Conservation (phyloP, 2,888 invertebrate genomes). For the Tanytarsus gracilentus region DNA sequence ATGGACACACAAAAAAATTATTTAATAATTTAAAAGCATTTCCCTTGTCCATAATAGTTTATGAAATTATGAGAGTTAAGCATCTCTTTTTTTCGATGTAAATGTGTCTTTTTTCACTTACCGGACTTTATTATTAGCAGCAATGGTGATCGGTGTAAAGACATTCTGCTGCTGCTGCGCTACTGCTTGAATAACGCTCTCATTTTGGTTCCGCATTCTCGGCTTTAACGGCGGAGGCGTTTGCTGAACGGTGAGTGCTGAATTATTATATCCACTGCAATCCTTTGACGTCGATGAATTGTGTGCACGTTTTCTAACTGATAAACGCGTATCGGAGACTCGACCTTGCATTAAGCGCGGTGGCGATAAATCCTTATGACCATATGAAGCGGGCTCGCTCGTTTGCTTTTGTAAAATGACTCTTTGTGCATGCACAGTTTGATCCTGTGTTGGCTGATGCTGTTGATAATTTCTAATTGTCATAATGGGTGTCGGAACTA, state of each 20-base stretch:
- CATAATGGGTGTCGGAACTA: constrained; percentile 19
- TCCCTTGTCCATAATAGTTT: too few relatives aligned
- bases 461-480: constrained; percentile 8
- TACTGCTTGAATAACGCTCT: constrained; percentile 21
- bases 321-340: constrained; percentile 32
- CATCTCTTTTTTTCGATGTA: neutral
- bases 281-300: constrained; percentile 36
- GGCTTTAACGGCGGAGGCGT: constrained; percentile 9
- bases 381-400: neutral
- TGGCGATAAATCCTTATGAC: neutral
- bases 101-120: neutral
- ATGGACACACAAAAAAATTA: too few relatives aligned
- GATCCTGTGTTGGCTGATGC: constrained; percentile 10
- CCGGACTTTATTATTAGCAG: constrained; percentile 16
- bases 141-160: constrained; percentile 1
- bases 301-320: constrained; percentile 41
- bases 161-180: constrained; percentile 21
- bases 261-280: constrained; percentile 20
- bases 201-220: constrained; percentile 17
- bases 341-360: constrained; percentile 13
- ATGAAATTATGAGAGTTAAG: neutral
- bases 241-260: too few relatives aligned
- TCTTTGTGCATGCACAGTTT: constrained; percentile 21
- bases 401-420: constrained; percentile 2
- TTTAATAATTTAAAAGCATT: too few relatives aligned